Evolutionary conservation across 2,888 invertebrate genomes (phyloP).

Genomic region (Psylliodes chrysocephalus): DNA sequence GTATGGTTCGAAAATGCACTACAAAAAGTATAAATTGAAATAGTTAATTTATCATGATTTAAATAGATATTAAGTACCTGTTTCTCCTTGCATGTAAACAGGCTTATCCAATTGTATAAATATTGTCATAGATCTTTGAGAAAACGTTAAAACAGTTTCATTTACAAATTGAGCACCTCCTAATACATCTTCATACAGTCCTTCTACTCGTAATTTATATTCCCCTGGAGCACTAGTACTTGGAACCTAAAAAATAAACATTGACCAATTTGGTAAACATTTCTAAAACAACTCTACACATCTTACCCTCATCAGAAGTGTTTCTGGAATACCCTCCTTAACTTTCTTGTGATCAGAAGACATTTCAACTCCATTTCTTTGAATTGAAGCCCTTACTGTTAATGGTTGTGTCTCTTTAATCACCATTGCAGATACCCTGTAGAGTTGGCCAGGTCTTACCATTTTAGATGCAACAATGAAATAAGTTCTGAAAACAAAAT

Average conservation of each 20-base stretch:
- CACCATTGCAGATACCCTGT: conserved; percentile 87
- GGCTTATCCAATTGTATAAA: conserved; percentile 96
- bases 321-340: conserved; percentile 87
- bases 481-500: conserved; percentile 75
- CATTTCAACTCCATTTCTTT: conserved; percentile 89
- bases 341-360: conserved; percentile 84
- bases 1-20: conserved; percentile 90
- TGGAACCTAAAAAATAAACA: conserved; percentile 72
- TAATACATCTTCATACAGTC: conserved; percentile 75
- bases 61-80: conserved; percentile 67
- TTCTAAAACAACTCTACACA: not conserved
- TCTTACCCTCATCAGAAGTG: conserved; percentile 84
- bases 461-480: conserved; percentile 91
- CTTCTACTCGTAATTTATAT: conserved; percentile 75
- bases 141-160: conserved; percentile 86
- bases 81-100: conserved; percentile 92
- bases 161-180: conserved; percentile 92
- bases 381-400: conserved; percentile 87
- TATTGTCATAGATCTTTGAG: conserved; percentile 91
- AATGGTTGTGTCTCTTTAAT: conserved; percentile 82
- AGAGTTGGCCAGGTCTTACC: conserved; percentile 91
- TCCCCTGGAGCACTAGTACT: conserved; percentile 83
- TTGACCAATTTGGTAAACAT: not conserved
- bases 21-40: conserved; percentile 47
- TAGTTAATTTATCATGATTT: not conserved